Conservation (phyloP, 2,797 vertebrate species). For the Coregonus suidteri region DNA sequence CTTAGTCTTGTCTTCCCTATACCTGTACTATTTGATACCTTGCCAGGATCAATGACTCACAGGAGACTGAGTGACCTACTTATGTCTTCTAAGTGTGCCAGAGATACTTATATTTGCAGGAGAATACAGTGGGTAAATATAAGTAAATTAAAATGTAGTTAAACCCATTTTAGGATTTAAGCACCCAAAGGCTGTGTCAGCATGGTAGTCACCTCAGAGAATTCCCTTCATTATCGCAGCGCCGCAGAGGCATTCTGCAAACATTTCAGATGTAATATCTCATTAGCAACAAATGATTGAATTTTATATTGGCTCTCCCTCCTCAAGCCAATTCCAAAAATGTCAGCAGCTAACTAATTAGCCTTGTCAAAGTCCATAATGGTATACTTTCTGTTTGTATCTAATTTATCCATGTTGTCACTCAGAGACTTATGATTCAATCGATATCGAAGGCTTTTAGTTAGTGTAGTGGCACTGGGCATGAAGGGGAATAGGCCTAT, state of each 20-base stretch:
- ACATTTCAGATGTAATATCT: conserved; percentile 60
- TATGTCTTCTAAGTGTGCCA: conserved; percentile 74
- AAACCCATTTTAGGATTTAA: conserved; percentile 63
- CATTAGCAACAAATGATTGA: conserved; percentile 59
- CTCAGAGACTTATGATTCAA: neutral
- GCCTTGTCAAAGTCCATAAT: conserved; percentile 42
- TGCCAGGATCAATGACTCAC: conserved; percentile 79
- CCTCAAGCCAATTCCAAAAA: conserved; percentile 55
- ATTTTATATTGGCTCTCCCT: conserved; percentile 57
- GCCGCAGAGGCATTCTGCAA: conserved; percentile 43
- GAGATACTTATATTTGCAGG: conserved; percentile 66
- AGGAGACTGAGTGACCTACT: conserved; percentile 80
- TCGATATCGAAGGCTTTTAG: conserved; percentile 47
- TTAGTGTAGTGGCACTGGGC: conserved; percentile 15
- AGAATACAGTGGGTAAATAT: conserved; percentile 69
- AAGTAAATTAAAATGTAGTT: conserved; percentile 71
- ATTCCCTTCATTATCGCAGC: conserved; percentile 57
- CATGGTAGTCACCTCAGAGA: conserved; percentile 58
- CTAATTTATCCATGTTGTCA: conserved; percentile 49
- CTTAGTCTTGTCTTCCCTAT: conserved; percentile 58
- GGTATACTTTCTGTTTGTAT: conserved; percentile 46
- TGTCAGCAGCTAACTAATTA: conserved; percentile 52
- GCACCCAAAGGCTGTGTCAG: conserved; percentile 68
- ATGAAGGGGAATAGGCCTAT: neutral
- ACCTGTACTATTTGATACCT: conserved; percentile 74